A percentile compares a stretch with the other conserved stretches of the same genome.
These are phyloP conservation scores for Melanchra persicariae DNA, from an alignment of 2,888 invertebrate species.

Conservation along the genomic window DNA sequence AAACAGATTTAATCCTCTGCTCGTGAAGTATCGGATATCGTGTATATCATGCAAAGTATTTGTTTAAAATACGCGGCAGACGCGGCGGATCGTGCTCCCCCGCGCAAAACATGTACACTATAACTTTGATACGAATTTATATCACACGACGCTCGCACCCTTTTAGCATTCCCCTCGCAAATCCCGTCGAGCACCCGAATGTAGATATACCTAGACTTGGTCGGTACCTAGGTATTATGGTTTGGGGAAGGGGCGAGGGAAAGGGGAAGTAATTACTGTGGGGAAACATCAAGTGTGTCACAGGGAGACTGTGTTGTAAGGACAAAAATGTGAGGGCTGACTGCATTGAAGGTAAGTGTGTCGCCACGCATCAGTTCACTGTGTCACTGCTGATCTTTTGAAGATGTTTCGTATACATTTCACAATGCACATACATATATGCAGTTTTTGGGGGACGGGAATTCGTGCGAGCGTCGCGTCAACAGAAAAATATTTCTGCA, in stretches of 20 bases:
- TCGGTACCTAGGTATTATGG: slow-evolving; percentile 81
- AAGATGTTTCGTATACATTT: slow-evolving; percentile 71
- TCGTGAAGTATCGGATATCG: slow-evolving; percentile 64
- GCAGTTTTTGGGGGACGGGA: slow-evolving; percentile 62
- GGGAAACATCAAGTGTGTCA: slow-evolving; percentile 90
- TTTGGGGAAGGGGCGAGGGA: slow-evolving; percentile 76
- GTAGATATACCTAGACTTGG: slow-evolving; percentile 83
- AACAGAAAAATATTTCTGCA: slow-evolving; percentile 39
- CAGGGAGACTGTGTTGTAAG: slow-evolving; percentile 88
- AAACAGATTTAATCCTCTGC: slow-evolving; percentile 58
- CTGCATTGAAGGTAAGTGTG: slow-evolving; percentile 88
- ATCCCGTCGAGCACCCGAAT: slow-evolving; percentile 81
- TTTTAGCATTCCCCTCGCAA: slow-evolving; percentile 88
- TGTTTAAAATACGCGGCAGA: slow-evolving; percentile 78
- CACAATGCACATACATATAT: slow-evolving; percentile 65
- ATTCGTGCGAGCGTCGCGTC: slow-evolving; percentile 16
- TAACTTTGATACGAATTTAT: slow-evolving; percentile 80
- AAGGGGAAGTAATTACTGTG: slow-evolving; percentile 86
- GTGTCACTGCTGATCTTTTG: slow-evolving; percentile 89
- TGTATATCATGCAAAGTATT: slow-evolving; percentile 70
- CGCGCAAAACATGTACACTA: slow-evolving; percentile 70
- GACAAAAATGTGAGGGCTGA: slow-evolving; percentile 88
- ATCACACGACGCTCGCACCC: slow-evolving; percentile 83
- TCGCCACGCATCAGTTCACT: slow-evolving; percentile 88
- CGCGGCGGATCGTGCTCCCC: slow-evolving; percentile 68